Base-by-base conservation (phyloP, 2,797 vertebrate genomes). In the Serranus cabrilla region DNA sequence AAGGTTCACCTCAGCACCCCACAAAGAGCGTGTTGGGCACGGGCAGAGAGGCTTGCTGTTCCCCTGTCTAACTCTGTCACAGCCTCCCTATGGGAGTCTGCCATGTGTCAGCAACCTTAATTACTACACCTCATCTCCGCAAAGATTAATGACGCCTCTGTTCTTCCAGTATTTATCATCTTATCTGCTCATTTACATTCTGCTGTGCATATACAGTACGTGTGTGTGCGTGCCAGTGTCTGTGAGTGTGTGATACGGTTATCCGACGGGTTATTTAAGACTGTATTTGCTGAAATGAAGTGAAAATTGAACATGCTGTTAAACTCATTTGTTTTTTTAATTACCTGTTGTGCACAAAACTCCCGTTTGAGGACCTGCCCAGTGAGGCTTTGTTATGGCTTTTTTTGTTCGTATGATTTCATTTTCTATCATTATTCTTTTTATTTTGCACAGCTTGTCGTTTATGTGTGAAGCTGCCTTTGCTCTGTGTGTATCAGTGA, bases 101-200 rank as follows among this genome's bases (percentile, higher is more conserved):
- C 89, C 82, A 82, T 84, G 87, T 92, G 90, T 91, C 90, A 87
- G 89, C 85, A 77, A 87, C 80, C 84, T 91, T 91, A 91, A 92
- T 91, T 90, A 93, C 87, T 82, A 76, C 77, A 86, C 83, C 89
- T 89, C 88, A 83, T 91, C 91, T 89, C 71, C 85, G 88, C 84
- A 78, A 88, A 91, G 92, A 93, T 91, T 89, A 92, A 91, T 87
- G 87, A 89, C 16, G 66, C 86, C 80, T 65, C 75, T 58, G 43
- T 81, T 84, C 76, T 58, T 54, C 56, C 49, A 55, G 68, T 87
- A 77, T 88, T 87, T 84, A 88, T 90, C 85, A 87, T 83, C 80
- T 63, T 74, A 89, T 89, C 86, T 71, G 12, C 64, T 87, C 83
- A 88, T 92, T 90, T 86, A 71, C 76, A 77, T 90, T 81, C 76